Evolutionary conservation across 2,797 vertebrate species (phyloP).

Genomic region (Urosaurus nigricauda): DNA sequence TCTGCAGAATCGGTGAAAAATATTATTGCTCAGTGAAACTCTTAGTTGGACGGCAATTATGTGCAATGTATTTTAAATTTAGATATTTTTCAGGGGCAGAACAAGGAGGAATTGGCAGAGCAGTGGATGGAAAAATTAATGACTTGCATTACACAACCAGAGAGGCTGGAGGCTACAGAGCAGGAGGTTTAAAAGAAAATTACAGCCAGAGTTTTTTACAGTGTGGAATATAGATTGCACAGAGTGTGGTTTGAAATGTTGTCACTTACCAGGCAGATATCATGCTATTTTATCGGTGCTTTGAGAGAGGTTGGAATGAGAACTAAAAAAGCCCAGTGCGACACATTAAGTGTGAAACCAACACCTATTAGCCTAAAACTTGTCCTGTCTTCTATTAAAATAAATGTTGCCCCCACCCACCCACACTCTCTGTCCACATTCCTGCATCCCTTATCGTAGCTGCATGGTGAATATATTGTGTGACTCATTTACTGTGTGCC

Average conservation of each 20-base stretch:
- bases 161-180: conserved; percentile 50
- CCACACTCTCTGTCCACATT: not conserved
- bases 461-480: not conserved
- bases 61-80: conserved; percentile 71
- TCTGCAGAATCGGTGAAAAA: conserved; percentile 62
- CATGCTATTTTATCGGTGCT: conserved; percentile 28
- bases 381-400: not conserved
- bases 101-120: conserved; percentile 65
- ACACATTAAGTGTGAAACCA: not conserved
- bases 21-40: conserved; percentile 55
- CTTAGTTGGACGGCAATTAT: conserved; percentile 70
- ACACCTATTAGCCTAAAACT: not conserved
- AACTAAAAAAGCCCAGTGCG: not conserved
- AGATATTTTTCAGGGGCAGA: conserved; percentile 69
- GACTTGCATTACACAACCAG: conserved; percentile 60
- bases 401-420: not conserved
- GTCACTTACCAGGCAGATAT: conserved; percentile 20
- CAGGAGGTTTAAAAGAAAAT: conserved; percentile 32
- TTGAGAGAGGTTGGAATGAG: conserved; percentile 3
- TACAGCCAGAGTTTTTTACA: conserved; percentile 26
- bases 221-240: not conserved
- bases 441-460: not conserved
- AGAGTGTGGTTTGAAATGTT: not conserved
- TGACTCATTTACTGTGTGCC: conserved; percentile 10
- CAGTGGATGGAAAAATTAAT: conserved; percentile 75